Evolutionary conservation across 2,113 vertebrate genomes (phyloP).

Genomic region (Gadus chalcogrammus): DNA sequence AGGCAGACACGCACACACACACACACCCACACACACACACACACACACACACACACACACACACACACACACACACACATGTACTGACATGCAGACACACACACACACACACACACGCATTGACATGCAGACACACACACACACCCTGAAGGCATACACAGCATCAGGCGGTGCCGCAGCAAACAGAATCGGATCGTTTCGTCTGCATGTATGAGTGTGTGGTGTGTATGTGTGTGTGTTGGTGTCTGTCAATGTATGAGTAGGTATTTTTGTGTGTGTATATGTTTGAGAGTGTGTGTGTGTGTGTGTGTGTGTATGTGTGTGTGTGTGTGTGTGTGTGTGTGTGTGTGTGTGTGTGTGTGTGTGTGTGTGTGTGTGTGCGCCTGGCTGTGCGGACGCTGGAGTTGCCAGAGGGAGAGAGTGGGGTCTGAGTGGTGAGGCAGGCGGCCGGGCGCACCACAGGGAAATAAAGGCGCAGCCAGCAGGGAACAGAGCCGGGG

Average conservation of each 20-base stretch:
- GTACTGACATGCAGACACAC: constrained; percentile 11
- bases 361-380: background rate
- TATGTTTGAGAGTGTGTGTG: constrained; percentile 9
- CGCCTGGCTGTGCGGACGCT: constrained; percentile 28
- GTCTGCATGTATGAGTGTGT: too few species aligned
- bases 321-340: constrained; percentile 15
- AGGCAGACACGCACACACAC: too few species aligned
- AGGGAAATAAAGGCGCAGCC: constrained; percentile 23
- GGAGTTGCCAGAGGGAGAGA: constrained; percentile 28
- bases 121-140: constrained; percentile 16
- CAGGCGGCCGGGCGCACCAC: constrained; percentile 6
- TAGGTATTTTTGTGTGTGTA: too few species aligned
- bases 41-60: background rate
- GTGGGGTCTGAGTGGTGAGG: constrained; percentile 8
- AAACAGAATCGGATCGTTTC: constrained; percentile 31
- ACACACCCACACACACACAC: background rate
- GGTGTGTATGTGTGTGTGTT: constrained; percentile 34
- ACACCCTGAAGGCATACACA: constrained; percentile 28
- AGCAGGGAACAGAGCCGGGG: constrained; percentile 8
- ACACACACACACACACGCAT: background rate
- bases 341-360: background rate
- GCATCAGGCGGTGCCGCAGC: constrained; percentile 40
- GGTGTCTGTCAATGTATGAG: background rate
- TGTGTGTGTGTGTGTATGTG: constrained; percentile 8
- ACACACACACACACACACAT: background rate